Evolutionary conservation across 2,888 invertebrate genomes (phyloP).

Genomic region (Nemotelus pantherinus): DNA sequence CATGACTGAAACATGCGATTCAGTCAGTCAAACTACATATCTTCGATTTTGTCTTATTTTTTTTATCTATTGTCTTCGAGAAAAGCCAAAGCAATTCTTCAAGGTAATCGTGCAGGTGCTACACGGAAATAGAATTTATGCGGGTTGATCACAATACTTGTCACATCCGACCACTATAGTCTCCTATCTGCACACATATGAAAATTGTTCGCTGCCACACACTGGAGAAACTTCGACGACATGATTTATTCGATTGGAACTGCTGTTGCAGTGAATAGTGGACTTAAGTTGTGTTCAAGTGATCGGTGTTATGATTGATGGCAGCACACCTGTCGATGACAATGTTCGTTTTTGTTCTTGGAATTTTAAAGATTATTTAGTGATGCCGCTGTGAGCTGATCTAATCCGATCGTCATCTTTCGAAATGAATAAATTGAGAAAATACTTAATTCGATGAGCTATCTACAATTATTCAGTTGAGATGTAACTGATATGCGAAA

Average conservation of each 20-base stretch:
- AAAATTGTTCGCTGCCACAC: background rate
- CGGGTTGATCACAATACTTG: constrained; percentile 9
- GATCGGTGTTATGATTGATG: constrained; percentile 18
- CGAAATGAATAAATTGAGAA: background rate
- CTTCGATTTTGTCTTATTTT: background rate
- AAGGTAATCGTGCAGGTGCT: constrained; percentile 11
- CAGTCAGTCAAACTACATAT: constrained; percentile 9
- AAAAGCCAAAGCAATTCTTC: background rate
- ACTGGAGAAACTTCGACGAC: background rate
- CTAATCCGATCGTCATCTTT: background rate
- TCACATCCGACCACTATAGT: background rate
- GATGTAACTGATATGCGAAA: background rate
- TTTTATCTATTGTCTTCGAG: constrained; percentile 10
- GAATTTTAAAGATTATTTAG: too few species aligned
- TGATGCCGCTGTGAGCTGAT: too few species aligned
- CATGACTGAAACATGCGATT: constrained; percentile 4
- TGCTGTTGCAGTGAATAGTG: background rate
- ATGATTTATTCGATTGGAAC: constrained; percentile 10
- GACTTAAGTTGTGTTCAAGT: background rate
- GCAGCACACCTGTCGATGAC: background rate
- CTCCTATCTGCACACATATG: background rate
- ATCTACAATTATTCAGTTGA: background rate
- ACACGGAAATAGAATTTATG: constrained; percentile 16
- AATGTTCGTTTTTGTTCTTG: background rate
- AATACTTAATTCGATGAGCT: background rate